Percentiles rank a stretch among this genome's conserved stretches.
Conservation (phyloP, 1,140 invertebrate genomes). For the Drepana arcuata region DNA sequence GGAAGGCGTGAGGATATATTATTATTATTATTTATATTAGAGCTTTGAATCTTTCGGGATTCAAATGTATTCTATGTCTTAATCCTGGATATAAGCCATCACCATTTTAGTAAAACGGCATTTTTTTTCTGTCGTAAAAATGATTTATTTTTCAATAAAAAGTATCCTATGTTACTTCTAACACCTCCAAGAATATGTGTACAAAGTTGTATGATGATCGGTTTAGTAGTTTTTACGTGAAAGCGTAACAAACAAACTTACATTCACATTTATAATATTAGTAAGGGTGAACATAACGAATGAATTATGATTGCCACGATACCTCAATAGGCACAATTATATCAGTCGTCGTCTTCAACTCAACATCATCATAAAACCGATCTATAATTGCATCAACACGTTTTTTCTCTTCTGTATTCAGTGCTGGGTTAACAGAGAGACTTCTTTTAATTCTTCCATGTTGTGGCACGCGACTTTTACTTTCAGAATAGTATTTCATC, state of each 20-base stretch:
- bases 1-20: too few relatives aligned
- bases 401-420: conserved; percentile 20
- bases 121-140: too few relatives aligned
- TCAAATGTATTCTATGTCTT: too few relatives aligned
- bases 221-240: neutral
- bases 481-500: neutral
- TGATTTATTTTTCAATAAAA: too few relatives aligned
- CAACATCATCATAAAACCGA: conserved; percentile 42
- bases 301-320: neutral
- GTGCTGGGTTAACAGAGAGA: conserved; percentile 15
- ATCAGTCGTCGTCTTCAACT: neutral
- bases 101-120: too few relatives aligned
- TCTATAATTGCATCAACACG: conserved; percentile 48
- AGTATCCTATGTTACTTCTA: too few relatives aligned
- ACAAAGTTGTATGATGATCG: neutral
- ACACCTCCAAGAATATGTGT: neutral
- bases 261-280: too few relatives aligned
- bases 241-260: neutral
- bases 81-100: too few relatives aligned
- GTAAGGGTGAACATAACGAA: too few relatives aligned
- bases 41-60: too few relatives aligned
- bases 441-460: conserved; percentile 27
- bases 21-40: too few relatives aligned
- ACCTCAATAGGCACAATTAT: neutral
- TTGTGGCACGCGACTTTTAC: neutral